Conservation (phyloP, 2,797 vertebrate species). For the Scleropages formosus region DNA sequence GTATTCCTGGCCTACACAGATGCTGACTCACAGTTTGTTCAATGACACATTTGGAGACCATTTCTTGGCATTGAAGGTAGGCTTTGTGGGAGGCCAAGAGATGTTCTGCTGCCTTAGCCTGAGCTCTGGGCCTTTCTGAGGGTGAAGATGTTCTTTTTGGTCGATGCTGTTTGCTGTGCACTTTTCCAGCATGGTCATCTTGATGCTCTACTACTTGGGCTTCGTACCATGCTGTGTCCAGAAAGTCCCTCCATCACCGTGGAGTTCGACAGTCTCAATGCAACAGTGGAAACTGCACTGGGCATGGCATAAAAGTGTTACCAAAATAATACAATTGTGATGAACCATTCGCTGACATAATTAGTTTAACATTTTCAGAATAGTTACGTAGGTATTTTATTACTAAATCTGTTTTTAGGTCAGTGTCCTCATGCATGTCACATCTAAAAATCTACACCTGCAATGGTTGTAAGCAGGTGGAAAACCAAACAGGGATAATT, state of each 20-base stretch:
- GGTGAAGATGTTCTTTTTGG: background rate
- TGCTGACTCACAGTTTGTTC: slow-evolving; percentile 73
- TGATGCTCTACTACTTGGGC: slow-evolving; percentile 76
- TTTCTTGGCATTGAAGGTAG: slow-evolving; percentile 82
- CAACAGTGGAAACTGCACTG: too few relatives aligned
- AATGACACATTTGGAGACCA: slow-evolving; percentile 76
- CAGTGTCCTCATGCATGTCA: slow-evolving; percentile 79
- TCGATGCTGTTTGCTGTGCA: slow-evolving; percentile 78
- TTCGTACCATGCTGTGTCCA: slow-evolving; percentile 81
- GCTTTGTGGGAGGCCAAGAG: background rate
- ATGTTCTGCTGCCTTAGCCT: background rate
- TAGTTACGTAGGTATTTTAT: background rate
- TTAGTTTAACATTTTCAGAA: background rate
- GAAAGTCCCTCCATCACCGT: slow-evolving; percentile 59
- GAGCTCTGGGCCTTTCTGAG: background rate
- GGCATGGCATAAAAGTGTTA: too few relatives aligned
- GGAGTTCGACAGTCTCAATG: too few relatives aligned
- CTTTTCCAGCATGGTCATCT: slow-evolving; percentile 81
- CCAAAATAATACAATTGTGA: too few relatives aligned
- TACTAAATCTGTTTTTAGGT: slow-evolving; percentile 60
- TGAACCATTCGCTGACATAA: background rate
- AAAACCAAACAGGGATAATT: slow-evolving; percentile 26
- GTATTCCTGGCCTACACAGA: slow-evolving; percentile 73
- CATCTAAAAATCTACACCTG: slow-evolving; percentile 80
- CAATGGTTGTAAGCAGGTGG: slow-evolving; percentile 79